Percentiles rank a stretch among this genome's conserved stretches.
Evolutionary conservation across 2,888 invertebrate genomes (phyloP).

Genomic region (Andrena chrysosceles): DNA sequence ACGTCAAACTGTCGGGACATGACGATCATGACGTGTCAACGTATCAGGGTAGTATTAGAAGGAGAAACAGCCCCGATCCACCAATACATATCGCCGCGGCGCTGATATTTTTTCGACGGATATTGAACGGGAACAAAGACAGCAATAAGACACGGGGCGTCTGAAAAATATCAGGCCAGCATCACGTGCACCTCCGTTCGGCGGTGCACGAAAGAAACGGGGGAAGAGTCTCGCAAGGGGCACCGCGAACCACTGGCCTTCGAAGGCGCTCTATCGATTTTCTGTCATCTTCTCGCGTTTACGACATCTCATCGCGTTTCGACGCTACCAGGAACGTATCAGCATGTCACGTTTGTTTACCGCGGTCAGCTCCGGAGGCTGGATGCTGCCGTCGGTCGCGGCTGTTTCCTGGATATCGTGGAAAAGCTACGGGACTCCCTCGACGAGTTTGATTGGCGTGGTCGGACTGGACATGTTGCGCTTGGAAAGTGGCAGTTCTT

Average conservation of each 20-base stretch:
- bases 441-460: slow-evolving; percentile 25
- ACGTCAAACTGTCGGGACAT: slow-evolving; percentile 69
- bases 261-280: slow-evolving; percentile 78
- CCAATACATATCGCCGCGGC: slow-evolving; percentile 68
- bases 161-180: slow-evolving; percentile 80
- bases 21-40: slow-evolving; percentile 76
- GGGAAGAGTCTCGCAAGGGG: slow-evolving; percentile 31
- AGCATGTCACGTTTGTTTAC: slow-evolving; percentile 70
- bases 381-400: slow-evolving; percentile 36
- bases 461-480: neutral
- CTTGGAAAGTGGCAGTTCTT: neutral
- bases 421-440: slow-evolving; percentile 49
- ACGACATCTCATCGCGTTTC: slow-evolving; percentile 84
- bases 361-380: slow-evolving; percentile 37
- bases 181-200: slow-evolving; percentile 61
- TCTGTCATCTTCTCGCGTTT: slow-evolving; percentile 84
- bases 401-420: slow-evolving; percentile 69
- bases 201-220: slow-evolving; percentile 58
- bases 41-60: slow-evolving; percentile 77
- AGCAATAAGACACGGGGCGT: slow-evolving; percentile 70
- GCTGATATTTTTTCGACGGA: slow-evolving; percentile 63
- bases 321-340: slow-evolving; percentile 82
- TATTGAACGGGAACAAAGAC: slow-evolving; percentile 51
- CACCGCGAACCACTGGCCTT: slow-evolving; percentile 6
- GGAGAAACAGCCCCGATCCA: slow-evolving; percentile 58